phyloP scores from a whole-genome alignment of 2,888 invertebrate species.

The Lithosia quadra region DNA sequence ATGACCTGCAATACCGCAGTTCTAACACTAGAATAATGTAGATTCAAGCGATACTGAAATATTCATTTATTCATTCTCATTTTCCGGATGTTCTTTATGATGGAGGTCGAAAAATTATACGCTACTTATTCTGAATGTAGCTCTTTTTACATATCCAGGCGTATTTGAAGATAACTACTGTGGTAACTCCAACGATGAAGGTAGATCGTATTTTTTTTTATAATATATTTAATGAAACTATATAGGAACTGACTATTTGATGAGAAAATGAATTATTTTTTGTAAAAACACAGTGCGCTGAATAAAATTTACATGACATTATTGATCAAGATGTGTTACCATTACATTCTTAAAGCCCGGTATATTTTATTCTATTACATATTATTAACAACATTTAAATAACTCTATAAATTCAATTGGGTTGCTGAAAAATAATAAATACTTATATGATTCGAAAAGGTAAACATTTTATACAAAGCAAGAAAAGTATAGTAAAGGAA shows the following conservation, averaged over 20 bases:
- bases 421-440: background rate
- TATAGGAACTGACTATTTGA: no score
- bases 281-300: no score
- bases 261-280: no score
- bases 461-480: background rate
- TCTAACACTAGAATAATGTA: conserved; percentile 49
- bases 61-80: conserved; percentile 58
- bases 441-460: background rate
- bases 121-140: conserved; percentile 52
- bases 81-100: conserved; percentile 53
- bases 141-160: conserved; percentile 46
- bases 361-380: no score
- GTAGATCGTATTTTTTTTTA: conserved; percentile 21
- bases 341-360: no score
- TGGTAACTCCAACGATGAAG: conserved; percentile 28
- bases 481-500: no score
- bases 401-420: no score
- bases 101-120: conserved; percentile 55
- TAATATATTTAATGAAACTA: no score
- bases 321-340: no score
- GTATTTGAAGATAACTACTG: conserved; percentile 32
- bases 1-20: conserved; percentile 19
- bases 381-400: no score
- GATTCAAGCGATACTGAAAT: conserved; percentile 49
- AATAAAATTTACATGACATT: no score